Evolutionary conservation across 2,797 vertebrate genomes (phyloP), one percentile per base, ranked within the genome.

Genomic region (Peromyscus melanophrys): DNA sequence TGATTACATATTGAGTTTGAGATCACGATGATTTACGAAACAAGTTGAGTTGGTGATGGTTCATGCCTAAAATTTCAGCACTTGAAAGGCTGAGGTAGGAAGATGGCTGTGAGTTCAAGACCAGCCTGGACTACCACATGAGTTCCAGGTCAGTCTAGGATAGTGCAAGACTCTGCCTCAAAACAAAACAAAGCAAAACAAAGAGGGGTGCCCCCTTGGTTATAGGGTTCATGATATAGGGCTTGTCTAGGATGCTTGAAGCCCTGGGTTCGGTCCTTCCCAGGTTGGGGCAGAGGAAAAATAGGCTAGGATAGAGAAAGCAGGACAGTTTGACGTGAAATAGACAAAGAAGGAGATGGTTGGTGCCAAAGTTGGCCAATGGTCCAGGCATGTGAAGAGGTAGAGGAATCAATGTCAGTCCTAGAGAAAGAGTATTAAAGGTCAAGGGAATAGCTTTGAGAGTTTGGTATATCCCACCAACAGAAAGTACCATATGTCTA

Each of bases 401-500:
- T 65, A 21, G 86, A 23, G 81, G 17, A 84, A 69, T 84, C 84
- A 96, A 75, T 31, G 57, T 93, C n/a, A 89, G 37, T 43, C 13
- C 34, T 69, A 86, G 55, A 43, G 19, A 89, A 77, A 85, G 59
- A 94, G n/a, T 8, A 77, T 85, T 52, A 81, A 83, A 13, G 46
- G n/a, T 27, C 43, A 76, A 81, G 46, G 63, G 49, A 84, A 31
- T 31, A 83, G 17, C 55, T 40, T 73, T 40, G 40, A 43, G 67
- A 93, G 57, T 40, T 63, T 57, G 55, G 55, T 34, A 59, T 61
- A 25, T 23, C 65, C 31, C 37, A 71, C 31, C 46, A 57, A 73
- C 1, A 88, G 73, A 63, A 63, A 63, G n/a, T 40, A 91, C 23
- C 90, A 3, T 31, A 73, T 61, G 25, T 93, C 83, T 91, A 65